Evolutionary conservation across 2,113 vertebrate species (phyloP).

Genomic region (Tonatia bakeri): DNA sequence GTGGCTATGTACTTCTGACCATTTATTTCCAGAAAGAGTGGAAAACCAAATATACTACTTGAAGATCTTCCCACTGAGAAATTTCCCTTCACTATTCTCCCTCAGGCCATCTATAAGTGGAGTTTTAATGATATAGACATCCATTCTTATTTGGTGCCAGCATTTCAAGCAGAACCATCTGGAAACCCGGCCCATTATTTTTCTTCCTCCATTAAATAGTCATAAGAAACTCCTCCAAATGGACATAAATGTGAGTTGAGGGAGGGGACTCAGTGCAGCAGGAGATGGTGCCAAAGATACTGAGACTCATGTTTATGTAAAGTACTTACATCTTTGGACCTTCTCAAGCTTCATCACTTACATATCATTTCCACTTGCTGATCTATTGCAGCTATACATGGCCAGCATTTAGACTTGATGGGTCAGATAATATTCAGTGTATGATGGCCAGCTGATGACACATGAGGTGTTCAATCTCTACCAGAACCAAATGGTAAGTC

Average conservation of each 20-base stretch:
- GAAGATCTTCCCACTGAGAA: background rate
- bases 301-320: background rate
- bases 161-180: background rate
- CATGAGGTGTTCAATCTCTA: background rate
- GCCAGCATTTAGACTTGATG: background rate
- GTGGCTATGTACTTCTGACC: background rate
- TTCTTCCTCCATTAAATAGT: background rate
- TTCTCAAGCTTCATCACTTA: background rate
- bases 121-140: background rate
- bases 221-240: background rate
- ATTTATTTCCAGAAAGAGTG: background rate
- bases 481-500: background rate
- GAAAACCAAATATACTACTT: background rate
- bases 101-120: background rate
- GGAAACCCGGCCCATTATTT: background rate
- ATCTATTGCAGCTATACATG: background rate
- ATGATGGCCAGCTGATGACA: background rate
- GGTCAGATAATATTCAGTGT: background rate
- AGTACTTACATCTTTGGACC: background rate
- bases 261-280: background rate
- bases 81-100: background rate
- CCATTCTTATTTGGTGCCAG: background rate
- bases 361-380: background rate
- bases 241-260: background rate
- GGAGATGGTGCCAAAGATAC: background rate